These are phyloP conservation scores for Temnothorax ravouxi DNA, from an alignment of 2,888 invertebrate genomes.

Conservation along the genomic window DNA sequence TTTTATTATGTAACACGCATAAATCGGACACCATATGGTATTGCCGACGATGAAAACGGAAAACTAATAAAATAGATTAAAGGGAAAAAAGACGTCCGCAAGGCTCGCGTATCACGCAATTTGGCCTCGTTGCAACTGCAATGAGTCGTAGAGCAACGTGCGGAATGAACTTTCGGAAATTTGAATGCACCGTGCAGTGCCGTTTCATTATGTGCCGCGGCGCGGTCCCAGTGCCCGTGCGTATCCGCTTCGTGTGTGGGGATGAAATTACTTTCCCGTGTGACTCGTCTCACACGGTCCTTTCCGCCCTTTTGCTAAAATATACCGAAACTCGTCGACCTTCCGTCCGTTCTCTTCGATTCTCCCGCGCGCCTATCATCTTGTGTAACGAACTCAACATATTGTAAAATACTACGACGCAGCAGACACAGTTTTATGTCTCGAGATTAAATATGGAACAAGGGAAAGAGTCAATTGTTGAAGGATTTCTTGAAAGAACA, in stretches of 20 bases:
- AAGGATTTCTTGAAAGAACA: not conserved
- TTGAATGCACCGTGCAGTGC: constrained; percentile 37
- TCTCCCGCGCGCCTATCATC: not conserved
- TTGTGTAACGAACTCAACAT: constrained; percentile 13
- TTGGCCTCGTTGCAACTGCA: constrained; percentile 15
- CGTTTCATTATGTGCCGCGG: constrained; percentile 52
- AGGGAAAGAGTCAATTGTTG: constrained; percentile 5
- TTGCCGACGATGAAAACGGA: not conserved
- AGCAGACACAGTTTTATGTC: constrained; percentile 19
- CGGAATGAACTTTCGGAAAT: constrained; percentile 62
- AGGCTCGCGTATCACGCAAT: constrained; percentile 20
- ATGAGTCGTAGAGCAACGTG: constrained; percentile 14
- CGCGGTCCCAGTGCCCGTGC: not conserved
- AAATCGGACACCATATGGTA: not conserved
- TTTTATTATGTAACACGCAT: not conserved
- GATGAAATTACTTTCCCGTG: constrained; percentile 56
- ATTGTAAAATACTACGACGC: not conserved
- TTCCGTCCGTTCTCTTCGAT: constrained; percentile 13
- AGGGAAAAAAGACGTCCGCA: not conserved
- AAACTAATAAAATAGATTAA: constrained; percentile 10
- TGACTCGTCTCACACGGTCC: constrained; percentile 13
- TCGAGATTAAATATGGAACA: constrained; percentile 28
- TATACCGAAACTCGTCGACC: constrained; percentile 38
- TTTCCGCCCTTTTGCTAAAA: constrained; percentile 37
- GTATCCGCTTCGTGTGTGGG: constrained; percentile 27